Conservation (phyloP, 2,888 invertebrate genomes). For the Chydorus sphaericus region DNA sequence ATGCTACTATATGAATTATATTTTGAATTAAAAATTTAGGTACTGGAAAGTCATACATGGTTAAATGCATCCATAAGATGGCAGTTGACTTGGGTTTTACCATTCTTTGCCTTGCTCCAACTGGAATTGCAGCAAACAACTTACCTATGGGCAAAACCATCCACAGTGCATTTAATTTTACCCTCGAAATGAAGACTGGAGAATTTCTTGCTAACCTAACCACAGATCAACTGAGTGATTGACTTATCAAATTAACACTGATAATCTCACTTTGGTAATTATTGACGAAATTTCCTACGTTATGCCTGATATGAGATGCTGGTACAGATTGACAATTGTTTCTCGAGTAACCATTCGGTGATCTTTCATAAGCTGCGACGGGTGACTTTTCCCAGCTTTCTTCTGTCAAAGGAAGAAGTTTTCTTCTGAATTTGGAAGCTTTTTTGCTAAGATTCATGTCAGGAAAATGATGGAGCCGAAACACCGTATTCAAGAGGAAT, state of each 20-base stretch:
- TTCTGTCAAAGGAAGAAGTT: neutral
- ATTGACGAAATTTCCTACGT: neutral
- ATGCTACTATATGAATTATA: too few relatives aligned
- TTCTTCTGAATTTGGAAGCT: neutral
- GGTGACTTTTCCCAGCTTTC: neutral
- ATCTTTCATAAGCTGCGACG: neutral
- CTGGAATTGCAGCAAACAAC: neutral
- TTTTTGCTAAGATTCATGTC: neutral
- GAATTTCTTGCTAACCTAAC: neutral
- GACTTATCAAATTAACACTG: neutral
- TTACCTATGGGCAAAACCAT: neutral
- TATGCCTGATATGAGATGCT: neutral
- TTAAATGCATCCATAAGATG: neutral
- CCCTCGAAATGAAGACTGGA: too few relatives aligned
- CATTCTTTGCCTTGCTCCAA: neutral
- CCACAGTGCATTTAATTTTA: too few relatives aligned
- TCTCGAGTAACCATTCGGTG: neutral
- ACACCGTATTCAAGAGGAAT: too few relatives aligned
- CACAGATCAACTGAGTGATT: neutral
- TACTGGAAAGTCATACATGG: neutral
- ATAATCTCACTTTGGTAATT: neutral
- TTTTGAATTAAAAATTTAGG: too few relatives aligned
- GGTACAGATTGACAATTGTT: neutral
- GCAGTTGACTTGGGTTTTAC: neutral
- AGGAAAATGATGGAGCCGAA: neutral